Percentiles rank a stretch among this genome's conserved stretches.
These are phyloP conservation scores for Syrphus vitripennis DNA, from an alignment of 2,888 invertebrate genomes.

Conservation along the genomic window DNA sequence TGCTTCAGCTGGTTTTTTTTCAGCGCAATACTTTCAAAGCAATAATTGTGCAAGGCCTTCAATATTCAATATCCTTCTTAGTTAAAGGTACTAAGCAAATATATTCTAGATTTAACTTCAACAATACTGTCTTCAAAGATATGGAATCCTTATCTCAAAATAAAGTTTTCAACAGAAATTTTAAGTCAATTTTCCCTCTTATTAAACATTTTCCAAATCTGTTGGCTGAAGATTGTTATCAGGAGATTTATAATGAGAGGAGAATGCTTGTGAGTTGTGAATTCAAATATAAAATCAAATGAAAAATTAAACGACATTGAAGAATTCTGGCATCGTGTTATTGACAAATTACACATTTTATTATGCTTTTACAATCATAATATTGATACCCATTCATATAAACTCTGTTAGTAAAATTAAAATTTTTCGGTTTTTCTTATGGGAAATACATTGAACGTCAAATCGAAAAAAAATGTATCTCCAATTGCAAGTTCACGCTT, in stretches of 20 bases:
- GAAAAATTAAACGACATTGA: neutral
- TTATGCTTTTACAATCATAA: too few relatives aligned
- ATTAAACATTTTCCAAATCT: neutral
- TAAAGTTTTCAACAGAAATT: neutral
- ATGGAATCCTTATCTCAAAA: neutral
- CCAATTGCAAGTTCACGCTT: too few relatives aligned
- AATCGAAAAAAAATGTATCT: too few relatives aligned
- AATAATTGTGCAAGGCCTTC: neutral
- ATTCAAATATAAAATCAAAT: neutral
- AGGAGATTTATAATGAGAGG: neutral
- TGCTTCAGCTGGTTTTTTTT: too few relatives aligned
- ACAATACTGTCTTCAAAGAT: neutral
- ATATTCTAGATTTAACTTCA: neutral
- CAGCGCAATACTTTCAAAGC: neutral
- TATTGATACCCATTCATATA: too few relatives aligned
- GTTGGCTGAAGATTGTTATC: neutral
- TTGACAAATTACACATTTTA: too few relatives aligned
- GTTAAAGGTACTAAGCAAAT: neutral
- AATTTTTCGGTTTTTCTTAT: too few relatives aligned
- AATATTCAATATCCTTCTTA: neutral
- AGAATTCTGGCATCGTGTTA: neutral
- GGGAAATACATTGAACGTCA: too few relatives aligned
- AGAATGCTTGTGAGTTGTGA: too few relatives aligned
- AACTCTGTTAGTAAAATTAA: too few relatives aligned
- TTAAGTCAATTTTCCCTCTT: neutral